These are phyloP conservation scores for Athene cunicularia DNA, from an alignment of 2,113 vertebrate species.

Conservation along the genomic window DNA sequence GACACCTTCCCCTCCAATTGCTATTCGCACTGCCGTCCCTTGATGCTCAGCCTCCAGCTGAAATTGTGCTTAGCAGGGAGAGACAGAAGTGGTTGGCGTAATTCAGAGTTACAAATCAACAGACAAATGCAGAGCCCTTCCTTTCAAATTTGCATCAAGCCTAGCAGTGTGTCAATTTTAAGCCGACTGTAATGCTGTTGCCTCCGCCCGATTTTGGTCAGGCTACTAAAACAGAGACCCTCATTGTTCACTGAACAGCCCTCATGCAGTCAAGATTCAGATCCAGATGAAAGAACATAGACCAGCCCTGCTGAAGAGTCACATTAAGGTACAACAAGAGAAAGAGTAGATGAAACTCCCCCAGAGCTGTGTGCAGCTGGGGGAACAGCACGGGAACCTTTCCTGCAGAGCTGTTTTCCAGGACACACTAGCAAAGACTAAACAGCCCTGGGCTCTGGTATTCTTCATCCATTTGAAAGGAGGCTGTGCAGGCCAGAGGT, in stretches of 20 bases:
- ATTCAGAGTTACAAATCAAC: not conserved
- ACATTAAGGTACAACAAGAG: not conserved
- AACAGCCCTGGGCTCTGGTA: not conserved
- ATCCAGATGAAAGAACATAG: not conserved
- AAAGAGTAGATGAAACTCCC: not conserved
- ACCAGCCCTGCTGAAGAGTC: not conserved
- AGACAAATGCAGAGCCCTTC: not conserved
- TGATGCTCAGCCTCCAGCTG: not conserved
- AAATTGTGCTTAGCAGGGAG: not conserved
- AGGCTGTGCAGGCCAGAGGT: not conserved
- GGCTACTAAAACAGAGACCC: not conserved
- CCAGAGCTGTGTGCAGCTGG: not conserved
- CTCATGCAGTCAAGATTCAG: not conserved
- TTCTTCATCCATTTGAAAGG: slow-evolving; percentile 12
- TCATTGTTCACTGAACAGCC: not conserved
- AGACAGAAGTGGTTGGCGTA: not conserved
- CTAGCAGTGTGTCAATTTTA: not conserved
- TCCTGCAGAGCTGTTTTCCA: not conserved
- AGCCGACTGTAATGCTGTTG: not conserved
- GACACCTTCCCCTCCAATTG: not conserved
- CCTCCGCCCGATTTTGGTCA: not conserved
- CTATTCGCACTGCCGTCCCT: not conserved
- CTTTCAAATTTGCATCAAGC: not conserved
- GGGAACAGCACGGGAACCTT: not conserved
- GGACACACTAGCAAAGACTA: not conserved